Conservation (phyloP, 2,888 invertebrate genomes). For the Drosophila niveifrons region DNA sequence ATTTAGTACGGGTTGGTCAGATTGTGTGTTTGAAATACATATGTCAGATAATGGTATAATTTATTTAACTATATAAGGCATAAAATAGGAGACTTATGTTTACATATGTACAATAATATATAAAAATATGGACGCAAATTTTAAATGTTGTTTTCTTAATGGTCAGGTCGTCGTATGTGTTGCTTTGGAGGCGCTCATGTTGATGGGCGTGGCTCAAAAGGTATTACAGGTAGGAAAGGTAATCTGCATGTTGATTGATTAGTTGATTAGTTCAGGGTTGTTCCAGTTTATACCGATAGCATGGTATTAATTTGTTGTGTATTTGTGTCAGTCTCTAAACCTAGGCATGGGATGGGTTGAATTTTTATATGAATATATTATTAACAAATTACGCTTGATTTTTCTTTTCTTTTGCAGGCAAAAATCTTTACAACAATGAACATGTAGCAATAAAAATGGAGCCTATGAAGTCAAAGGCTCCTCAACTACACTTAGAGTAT, state of each 20-base stretch:
- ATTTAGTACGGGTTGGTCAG: neutral
- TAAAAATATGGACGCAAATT: neutral
- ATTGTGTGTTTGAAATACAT: no score
- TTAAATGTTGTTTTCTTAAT: slow-evolving; percentile 27
- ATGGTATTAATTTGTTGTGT: slow-evolving; percentile 36
- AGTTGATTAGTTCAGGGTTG: slow-evolving; percentile 21
- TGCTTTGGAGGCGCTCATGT: slow-evolving; percentile 72
- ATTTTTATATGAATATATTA: neutral
- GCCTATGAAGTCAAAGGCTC: slow-evolving; percentile 99
- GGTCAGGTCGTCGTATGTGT: slow-evolving; percentile 83
- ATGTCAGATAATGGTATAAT: no score
- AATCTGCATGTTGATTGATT: slow-evolving; percentile 49
- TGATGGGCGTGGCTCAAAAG: slow-evolving; percentile 69
- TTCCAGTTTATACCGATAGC: slow-evolving; percentile 39
- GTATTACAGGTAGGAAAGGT: slow-evolving; percentile 56
- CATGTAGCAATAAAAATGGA: slow-evolving; percentile 99
- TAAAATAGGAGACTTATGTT: no score
- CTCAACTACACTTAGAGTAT: slow-evolving; percentile 99
- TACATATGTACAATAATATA: no score
- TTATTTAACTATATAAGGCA: no score
- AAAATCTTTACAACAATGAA: slow-evolving; percentile 99
- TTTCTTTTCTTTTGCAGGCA: slow-evolving; percentile 89
- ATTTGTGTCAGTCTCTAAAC: slow-evolving; percentile 33
- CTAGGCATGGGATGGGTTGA: slow-evolving; percentile 44
- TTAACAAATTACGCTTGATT: neutral